phyloP scores from a whole-genome alignment of 2,888 invertebrate species.

The Nomada ferruginata region DNA sequence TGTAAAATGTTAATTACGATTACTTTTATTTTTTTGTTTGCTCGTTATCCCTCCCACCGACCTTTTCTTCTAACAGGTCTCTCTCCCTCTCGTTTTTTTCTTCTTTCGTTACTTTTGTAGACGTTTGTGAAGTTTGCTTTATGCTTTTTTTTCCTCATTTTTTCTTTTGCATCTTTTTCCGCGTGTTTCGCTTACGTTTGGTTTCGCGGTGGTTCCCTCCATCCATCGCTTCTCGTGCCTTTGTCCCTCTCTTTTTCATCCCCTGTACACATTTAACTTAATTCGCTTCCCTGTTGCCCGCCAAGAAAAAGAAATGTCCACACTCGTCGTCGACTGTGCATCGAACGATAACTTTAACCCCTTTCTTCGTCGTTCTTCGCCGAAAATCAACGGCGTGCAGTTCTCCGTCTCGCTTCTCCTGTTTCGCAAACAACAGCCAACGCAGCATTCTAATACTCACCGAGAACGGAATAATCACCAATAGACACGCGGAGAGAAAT shows the following conservation, averaged over 20 bases:
- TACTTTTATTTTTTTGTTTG: constrained; percentile 51
- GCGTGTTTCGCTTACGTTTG: constrained; percentile 59
- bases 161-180: constrained; percentile 39
- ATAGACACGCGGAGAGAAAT: constrained; percentile 5
- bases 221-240: constrained; percentile 36
- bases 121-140: constrained; percentile 53
- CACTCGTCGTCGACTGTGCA: constrained; percentile 24
- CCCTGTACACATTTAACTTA: background rate
- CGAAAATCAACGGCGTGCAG: constrained; percentile 49
- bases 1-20: constrained; percentile 65
- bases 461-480: constrained; percentile 20
- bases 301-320: constrained; percentile 25
- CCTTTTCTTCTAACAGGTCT: constrained; percentile 32
- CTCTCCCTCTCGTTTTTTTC: background rate
- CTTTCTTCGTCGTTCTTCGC: constrained; percentile 3
- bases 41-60: constrained; percentile 50
- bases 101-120: constrained; percentile 57
- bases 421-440: constrained; percentile 60
- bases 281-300: background rate
- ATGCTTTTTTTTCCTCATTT: constrained; percentile 39
- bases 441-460: background rate
- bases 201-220: constrained; percentile 65
- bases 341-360: constrained; percentile 4
- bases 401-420: background rate
- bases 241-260: background rate